Percentiles rank a stretch among this genome's conserved stretches.
These are phyloP conservation scores for Podocnemis expansa DNA, from an alignment of 2,113 vertebrate genomes.

Conservation along the genomic window DNA sequence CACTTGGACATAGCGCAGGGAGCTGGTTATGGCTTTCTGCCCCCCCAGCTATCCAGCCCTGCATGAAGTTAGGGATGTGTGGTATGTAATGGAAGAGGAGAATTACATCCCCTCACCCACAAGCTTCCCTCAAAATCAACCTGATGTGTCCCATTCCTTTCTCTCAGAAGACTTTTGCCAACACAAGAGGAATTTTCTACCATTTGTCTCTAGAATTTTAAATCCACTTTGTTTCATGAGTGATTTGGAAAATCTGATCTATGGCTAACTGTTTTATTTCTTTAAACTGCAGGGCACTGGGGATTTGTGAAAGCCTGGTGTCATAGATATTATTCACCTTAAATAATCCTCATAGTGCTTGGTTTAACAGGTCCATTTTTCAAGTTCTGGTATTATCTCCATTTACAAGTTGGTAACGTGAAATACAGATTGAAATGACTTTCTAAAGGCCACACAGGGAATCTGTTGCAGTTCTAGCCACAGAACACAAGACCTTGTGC, in stretches of 20 bases:
- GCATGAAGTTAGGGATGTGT: background rate
- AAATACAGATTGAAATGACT: background rate
- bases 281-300: background rate
- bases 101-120: background rate
- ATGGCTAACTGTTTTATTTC: background rate
- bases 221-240: background rate
- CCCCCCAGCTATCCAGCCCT: background rate
- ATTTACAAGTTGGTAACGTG: background rate
- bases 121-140: background rate
- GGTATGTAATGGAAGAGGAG: background rate
- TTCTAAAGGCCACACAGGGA: constrained; percentile 9
- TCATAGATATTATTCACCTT: background rate
- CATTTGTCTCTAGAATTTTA: background rate
- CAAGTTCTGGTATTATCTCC: background rate
- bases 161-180: background rate
- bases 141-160: background rate
- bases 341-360: background rate
- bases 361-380: background rate
- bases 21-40: background rate
- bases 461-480: background rate
- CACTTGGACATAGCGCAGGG: background rate
- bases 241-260: background rate
- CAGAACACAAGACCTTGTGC: background rate
- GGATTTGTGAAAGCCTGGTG: background rate
- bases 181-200: background rate